These are phyloP conservation scores for Pseudopleuronectes americanus DNA, from an alignment of 2,797 vertebrate genomes.

Conservation along the genomic window DNA sequence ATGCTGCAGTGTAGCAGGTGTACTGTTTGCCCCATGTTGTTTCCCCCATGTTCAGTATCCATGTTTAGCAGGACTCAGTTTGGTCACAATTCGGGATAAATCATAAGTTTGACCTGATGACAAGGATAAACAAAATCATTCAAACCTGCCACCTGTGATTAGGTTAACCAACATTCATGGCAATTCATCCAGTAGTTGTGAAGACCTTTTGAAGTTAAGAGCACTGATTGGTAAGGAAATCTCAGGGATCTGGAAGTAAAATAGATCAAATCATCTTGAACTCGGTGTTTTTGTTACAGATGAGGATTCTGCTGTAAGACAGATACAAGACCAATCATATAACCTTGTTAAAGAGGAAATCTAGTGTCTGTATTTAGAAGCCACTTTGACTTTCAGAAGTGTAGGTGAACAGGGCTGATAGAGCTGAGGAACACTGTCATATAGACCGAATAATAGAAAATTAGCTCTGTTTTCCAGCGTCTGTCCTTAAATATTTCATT, in stretches of 20 bases:
- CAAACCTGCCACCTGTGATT: too few species aligned
- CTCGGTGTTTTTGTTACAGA: too few species aligned
- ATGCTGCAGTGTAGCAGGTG: background rate
- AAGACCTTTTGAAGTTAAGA: too few species aligned
- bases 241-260: too few species aligned
- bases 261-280: too few species aligned
- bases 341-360: too few species aligned
- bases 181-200: background rate
- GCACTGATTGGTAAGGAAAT: too few species aligned
- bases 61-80: background rate
- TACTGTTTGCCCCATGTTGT: background rate
- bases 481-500: conserved; percentile 40
- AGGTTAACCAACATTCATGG: background rate
- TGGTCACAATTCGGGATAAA: background rate
- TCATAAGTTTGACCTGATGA: background rate
- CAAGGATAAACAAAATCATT: background rate
- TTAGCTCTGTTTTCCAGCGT: background rate
- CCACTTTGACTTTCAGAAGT: conserved; percentile 12
- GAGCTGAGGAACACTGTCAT: conserved; percentile 5
- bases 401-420: conserved; percentile 11
- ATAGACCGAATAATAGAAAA: conserved; percentile 12
- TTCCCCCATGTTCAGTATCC: too few species aligned
- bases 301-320: too few species aligned
- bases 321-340: too few species aligned
- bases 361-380: background rate